Evolutionary conservation across 1,140 invertebrate species (phyloP).

Genomic region (Pogonomyrmex barbatus): DNA sequence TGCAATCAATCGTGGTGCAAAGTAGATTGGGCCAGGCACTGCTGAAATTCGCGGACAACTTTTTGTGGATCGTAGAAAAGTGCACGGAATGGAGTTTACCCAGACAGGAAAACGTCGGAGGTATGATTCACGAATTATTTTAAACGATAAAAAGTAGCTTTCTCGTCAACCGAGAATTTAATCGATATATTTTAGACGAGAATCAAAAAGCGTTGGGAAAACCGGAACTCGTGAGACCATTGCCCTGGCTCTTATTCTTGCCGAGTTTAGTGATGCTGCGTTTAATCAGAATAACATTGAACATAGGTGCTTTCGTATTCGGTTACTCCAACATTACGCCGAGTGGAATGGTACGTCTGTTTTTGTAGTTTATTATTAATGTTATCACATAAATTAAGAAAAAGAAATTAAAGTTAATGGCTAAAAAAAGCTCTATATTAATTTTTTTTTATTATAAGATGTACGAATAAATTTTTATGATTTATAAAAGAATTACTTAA

Average conservation of each 20-base stretch:
- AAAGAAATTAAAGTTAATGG: not conserved
- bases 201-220: conserved; percentile 82
- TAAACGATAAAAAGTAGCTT: not conserved
- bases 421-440: not conserved
- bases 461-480: not conserved
- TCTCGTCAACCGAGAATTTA: not conserved
- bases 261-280: conserved; percentile 85
- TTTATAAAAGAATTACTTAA: not conserved
- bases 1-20: conserved; percentile 70
- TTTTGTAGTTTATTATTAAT: not conserved
- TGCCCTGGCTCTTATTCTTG: conserved; percentile 88
- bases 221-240: conserved; percentile 85
- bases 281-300: conserved; percentile 82
- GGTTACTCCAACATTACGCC: conserved; percentile 85
- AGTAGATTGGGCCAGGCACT: conserved; percentile 83
- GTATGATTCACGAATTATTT: conserved; percentile 29
- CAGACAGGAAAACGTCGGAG: conserved; percentile 50
- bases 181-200: conserved; percentile 71
- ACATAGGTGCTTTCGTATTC: conserved; percentile 82
- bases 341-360: conserved; percentile 83
- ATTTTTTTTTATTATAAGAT: not conserved
- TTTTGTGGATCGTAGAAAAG: conserved; percentile 87
- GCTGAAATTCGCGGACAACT: conserved; percentile 84
- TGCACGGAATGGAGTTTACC: conserved; percentile 87
- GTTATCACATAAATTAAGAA: not conserved